Evolutionary conservation across 2,888 invertebrate species (phyloP).

Genomic region (Bimastos eiseni): DNA sequence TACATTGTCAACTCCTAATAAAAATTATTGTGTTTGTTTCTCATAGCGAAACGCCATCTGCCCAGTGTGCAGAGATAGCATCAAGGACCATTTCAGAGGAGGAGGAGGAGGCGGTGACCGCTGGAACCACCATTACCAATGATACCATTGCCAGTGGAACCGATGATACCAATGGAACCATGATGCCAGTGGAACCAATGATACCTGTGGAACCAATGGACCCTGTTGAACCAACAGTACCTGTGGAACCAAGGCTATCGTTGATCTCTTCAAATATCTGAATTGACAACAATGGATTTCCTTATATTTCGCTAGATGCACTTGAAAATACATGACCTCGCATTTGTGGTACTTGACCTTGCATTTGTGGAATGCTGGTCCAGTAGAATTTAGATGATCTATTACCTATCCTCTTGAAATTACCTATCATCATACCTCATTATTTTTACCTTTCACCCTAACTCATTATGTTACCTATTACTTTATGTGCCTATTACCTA

Average conservation of each 20-base stretch:
- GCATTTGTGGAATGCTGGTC: not conserved
- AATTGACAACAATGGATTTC: no score
- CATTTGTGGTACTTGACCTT: not conserved
- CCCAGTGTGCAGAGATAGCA: slow-evolving; percentile 26
- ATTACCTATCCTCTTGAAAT: no score
- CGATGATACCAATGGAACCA: not conserved
- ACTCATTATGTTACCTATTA: no score
- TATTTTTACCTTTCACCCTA: no score
- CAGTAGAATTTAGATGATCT: not conserved
- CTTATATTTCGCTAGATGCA: no score
- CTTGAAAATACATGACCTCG: not conserved
- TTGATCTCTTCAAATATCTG: not conserved
- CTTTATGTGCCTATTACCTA: no score
- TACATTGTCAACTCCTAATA: not conserved
- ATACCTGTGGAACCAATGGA: not conserved
- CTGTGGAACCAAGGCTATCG: no score
- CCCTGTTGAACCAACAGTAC: no score
- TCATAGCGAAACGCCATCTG: slow-evolving; percentile 30
- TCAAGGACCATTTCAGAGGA: slow-evolving; percentile 15
- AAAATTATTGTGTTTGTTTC: not conserved
- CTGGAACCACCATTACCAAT: not conserved
- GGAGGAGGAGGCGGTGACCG: not conserved
- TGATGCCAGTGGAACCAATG: not conserved
- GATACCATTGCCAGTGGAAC: not conserved
- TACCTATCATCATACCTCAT: no score